Base-by-base conservation (phyloP, 2,888 invertebrate genomes). In the Athetis lepigone region DNA sequence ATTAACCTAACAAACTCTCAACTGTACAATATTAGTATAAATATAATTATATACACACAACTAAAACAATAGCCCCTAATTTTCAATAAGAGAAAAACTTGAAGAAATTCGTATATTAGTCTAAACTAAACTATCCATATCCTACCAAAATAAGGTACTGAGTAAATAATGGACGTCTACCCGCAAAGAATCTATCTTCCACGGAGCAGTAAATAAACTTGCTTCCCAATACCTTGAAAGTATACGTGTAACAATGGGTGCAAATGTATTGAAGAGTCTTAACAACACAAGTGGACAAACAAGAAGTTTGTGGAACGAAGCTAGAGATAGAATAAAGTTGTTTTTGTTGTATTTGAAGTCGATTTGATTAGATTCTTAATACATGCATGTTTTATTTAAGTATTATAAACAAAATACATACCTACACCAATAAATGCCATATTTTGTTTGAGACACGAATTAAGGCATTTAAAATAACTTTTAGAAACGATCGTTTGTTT, bases 131-230 rank as follows among this genome's bases (percentile, higher is more conserved):
- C 25, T 33, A 27, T 39, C 23, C 11, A 47, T 45, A 27, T 1
- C n/a, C 0, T 19, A 47, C 19, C 7, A 18, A 46, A 42, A 36
- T 16, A 47, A 3, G 8, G 9, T 6, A 21, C 39, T 21, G 25
- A 49, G 42, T 37, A 42, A 58, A 68, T 21, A 59, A 39, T 27
- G 0, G n/a, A 21, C 27, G 9, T 47, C n/a, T 37, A 21, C 42
- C 18, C n/a, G 1, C 43, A 56, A 52, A 54, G 40, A 45, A 63
- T 64, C 16, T 11, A 51, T 55, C 36, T 62, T 23, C 13, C 13
- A 25, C 16, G 8, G 2, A 76, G 33, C 45, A 56, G 47, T 65
- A 56, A 72, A 72, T 64, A 72, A 73, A 72, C 60, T 60, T 37
- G 8, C 42, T 51, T 16, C 29, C 25, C 33, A 58, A 68, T 75